A percentile compares a stretch with the other conserved stretches of the same genome.
Conservation (phyloP, 2,888 invertebrate species). For the Mantis religiosa region DNA sequence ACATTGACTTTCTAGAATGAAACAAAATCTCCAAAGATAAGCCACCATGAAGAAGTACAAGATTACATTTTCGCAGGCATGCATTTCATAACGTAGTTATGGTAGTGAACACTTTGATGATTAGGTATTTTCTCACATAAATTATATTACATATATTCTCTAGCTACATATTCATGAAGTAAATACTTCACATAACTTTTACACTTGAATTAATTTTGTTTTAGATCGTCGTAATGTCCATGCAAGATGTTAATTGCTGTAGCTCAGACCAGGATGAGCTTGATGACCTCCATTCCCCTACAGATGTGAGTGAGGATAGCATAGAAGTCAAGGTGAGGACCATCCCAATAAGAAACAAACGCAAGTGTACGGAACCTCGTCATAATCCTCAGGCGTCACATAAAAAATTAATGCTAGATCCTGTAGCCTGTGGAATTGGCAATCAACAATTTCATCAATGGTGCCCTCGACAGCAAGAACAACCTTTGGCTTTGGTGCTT, state of each 20-base stretch:
- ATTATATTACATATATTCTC: no score
- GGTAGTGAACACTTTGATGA: no score
- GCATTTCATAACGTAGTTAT: no score
- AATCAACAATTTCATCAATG: neutral
- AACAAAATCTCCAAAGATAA: no score
- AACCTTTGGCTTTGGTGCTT: constrained; percentile 32
- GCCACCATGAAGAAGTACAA: no score
- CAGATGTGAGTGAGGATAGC: constrained; percentile 61
- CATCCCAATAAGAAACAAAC: constrained; percentile 54
- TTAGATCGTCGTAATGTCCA: constrained; percentile 10
- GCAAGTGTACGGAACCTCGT: constrained; percentile 63
- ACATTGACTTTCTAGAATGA: no score
- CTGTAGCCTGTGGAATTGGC: neutral
- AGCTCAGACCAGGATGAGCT: constrained; percentile 53
- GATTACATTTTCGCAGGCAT: no score
- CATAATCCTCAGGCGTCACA: neutral
- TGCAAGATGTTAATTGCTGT: constrained; percentile 63
- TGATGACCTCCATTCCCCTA: constrained; percentile 54
- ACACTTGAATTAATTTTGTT: neutral
- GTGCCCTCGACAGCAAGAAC: constrained; percentile 27
- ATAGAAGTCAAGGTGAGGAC: constrained; percentile 60
- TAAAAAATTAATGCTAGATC: neutral
- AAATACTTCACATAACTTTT: no score
- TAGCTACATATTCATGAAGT: no score
- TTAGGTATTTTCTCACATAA: no score